A percentile compares a stretch with the other conserved stretches of the same genome.
phyloP scores from a whole-genome alignment of 2,797 vertebrate species.

The Anas acuta region DNA sequence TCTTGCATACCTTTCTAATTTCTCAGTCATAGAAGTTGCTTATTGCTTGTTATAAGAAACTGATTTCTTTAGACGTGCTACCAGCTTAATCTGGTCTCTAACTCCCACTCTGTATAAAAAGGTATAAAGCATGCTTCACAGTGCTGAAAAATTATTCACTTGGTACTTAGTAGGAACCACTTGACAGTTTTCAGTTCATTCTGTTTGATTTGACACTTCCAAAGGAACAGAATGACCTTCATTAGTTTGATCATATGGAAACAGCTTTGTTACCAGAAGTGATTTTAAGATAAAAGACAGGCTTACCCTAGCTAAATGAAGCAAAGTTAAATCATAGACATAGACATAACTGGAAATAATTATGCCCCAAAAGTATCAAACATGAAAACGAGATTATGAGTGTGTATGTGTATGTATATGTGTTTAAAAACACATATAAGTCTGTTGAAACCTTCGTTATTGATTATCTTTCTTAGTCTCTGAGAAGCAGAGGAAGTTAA shows the following conservation, averaged over 20 bases:
- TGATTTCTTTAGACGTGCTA: neutral
- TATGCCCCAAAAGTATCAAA: neutral
- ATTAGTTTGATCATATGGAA: slow-evolving; percentile 15
- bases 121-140: slow-evolving; percentile 14
- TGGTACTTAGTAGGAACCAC: slow-evolving; percentile 5
- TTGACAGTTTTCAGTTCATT: slow-evolving; percentile 43
- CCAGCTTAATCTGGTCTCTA: neutral
- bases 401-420: neutral
- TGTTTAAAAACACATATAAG: neutral
- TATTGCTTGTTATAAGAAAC: neutral
- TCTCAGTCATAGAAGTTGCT: neutral
- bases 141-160: slow-evolving; percentile 20
- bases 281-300: slow-evolving; percentile 28
- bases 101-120: slow-evolving; percentile 5
- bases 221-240: slow-evolving; percentile 42
- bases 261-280: neutral
- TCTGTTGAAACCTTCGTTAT: neutral
- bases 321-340: neutral
- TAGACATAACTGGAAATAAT: slow-evolving; percentile 1
- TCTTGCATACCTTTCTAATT: neutral
- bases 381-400: neutral
- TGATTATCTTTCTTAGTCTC: neutral
- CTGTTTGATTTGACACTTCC: slow-evolving; percentile 54
- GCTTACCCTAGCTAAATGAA: neutral
- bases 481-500: neutral